Base-by-base conservation (phyloP, 2,113 vertebrate species). In the Trachemys scripta region DNA sequence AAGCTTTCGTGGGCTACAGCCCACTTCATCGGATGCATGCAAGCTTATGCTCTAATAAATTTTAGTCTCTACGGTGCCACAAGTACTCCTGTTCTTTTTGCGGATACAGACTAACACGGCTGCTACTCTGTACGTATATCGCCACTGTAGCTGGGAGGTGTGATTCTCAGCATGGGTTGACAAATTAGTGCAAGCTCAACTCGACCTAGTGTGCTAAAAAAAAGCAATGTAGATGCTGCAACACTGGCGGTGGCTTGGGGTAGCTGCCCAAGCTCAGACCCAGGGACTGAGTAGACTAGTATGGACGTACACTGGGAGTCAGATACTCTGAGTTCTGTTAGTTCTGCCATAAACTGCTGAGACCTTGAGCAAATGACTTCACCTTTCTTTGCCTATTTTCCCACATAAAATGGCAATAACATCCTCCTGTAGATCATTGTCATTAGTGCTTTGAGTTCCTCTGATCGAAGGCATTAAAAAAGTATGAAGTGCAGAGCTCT, bases 401-500 rank as follows among this genome's bases (percentile, higher is more conserved):
- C 3, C 19, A 47, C 14, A 88, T 88, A 47, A 51, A 88, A n/a
- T 29, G 16, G 9, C 2, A 27, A 24, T 88, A 50, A 59, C 82
- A 8, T 22, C 12, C 89, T 94, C 29, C 50, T 13, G 20, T 51
- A 0, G 0, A 75, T 53, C 62, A 57, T 19, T 84, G 24, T 42
- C 91, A 9, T 72, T 92, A 53, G 24, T 92, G n/a, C 85, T 78
- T 76, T 84, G 80, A 54, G 35, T 27, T 45, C 20, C 42, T 92
- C 45, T 84, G 27, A 16, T 50, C 59, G 65, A 42, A n/a, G 86
- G 72, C 0, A 0, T 81, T 82, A 80, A 54, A 54, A 89, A 94
- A 5, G 16, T 2, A 8, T 81, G 3, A 94, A 85, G 5, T 65
- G 25, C 45, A 80, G 85, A 54, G n/a, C 16, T 78, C n/a, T 90